Evolutionary conservation across 2,888 invertebrate genomes (phyloP), one percentile per base, ranked within the genome.

Genomic region (Lycaena phlaeas): DNA sequence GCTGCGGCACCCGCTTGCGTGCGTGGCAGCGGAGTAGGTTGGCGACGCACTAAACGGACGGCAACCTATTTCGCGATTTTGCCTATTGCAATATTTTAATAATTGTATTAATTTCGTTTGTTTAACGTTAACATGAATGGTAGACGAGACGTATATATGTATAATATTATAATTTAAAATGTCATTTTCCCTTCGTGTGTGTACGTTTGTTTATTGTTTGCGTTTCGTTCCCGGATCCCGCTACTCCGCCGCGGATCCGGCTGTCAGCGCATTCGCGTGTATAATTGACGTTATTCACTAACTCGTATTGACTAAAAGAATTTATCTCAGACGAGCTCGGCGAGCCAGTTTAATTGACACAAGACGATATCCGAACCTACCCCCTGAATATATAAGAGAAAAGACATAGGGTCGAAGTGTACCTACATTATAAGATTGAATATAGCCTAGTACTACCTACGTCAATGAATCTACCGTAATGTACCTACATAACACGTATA

Each of bases 201-300:
- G 18, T 4, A 5, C 3, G 22, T 22, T 7, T 2, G 2, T 9
- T 22, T 2, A 22, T 2, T 22, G 22, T 22, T 22, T 7, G 22
- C 22, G n/a, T 18, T 4, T 18, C 22, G 30, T 12, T n/a, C 27
- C 12, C 18, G 18, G 27, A 31, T 27, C 27, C 28, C 18, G 28
- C 31, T 29, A 17, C 43, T 22, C 40, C 37, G 29, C 36, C 29
- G 41, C 25, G 9, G 15, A 44, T 41, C 28, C 42, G 29, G 22
- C 45, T 38, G 34, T 37, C 17, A 25, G 44, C 44, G 47, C 57
- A 48, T 61, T 43, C 44, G 47, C 57, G 49, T 61, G 56, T 53
- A 71, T 82, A 81, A 82, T 82, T 82, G 81, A 82, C 81, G 71
- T 64, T n/a, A 66, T 65, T 67, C 60, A 68, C 78, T 77, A 77